Conservation (phyloP, 37 sponge, comb jelly and placozoan genomes). For the Dysidea cf. avara region DNA sequence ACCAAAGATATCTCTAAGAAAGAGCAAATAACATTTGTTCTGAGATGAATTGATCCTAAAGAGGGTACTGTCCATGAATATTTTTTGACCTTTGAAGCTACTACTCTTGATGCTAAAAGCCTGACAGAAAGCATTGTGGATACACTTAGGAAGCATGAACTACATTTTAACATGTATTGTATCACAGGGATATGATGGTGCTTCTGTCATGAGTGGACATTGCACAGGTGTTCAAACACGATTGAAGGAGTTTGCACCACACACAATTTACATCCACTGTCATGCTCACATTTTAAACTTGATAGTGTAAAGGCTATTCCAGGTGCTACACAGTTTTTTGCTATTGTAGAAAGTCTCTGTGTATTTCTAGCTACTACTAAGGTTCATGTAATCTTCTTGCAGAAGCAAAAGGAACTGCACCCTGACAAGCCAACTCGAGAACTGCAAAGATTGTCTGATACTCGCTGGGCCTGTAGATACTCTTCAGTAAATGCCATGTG, state of each 20-base stretch:
- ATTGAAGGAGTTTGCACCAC: not conserved
- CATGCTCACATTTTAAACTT: conserved; percentile 5
- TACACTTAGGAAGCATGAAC: not conserved
- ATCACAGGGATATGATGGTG: conserved; percentile 31
- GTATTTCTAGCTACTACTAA: no score
- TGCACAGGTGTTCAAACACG: conserved; percentile 4
- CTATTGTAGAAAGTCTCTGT: not conserved
- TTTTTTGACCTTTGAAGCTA: conserved; percentile 22
- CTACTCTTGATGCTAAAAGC: not conserved
- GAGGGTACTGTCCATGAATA: conserved; percentile 7
- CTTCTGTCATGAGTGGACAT: conserved; percentile 22
- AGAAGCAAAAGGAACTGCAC: not conserved
- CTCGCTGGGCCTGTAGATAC: conserved; percentile 5
- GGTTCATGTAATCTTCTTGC: not conserved
- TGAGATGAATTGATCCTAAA: conserved; percentile 5
- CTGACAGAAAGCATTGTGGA: not conserved
- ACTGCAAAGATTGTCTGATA: conserved; percentile 10
- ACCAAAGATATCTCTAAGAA: conserved; percentile 18
- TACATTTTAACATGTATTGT: not conserved
- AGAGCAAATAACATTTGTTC: conserved; percentile 1
- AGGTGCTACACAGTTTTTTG: no score
- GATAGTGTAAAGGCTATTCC: no score
- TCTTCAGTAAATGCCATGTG: no score
- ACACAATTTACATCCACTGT: conserved; percentile 9
- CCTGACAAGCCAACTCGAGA: not conserved